These are phyloP conservation scores for Heliconius charithonia DNA, from an alignment of 2,888 invertebrate species.

Conservation along the genomic window DNA sequence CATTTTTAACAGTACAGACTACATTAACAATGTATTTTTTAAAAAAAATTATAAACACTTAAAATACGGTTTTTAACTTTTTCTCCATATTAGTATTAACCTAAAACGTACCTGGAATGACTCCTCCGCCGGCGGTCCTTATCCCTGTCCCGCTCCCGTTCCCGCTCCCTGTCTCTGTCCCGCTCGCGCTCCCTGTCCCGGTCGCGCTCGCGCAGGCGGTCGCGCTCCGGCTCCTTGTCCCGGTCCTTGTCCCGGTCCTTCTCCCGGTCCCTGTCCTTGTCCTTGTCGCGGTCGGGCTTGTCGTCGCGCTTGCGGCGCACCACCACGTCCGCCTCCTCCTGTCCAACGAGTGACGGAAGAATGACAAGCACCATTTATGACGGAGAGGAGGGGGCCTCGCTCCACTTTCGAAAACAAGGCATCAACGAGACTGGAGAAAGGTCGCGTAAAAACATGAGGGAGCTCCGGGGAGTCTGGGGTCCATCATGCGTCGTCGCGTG, in stretches of 20 bases:
- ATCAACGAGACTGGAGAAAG: too few species aligned
- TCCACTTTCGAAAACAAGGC: too few species aligned
- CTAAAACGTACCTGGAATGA: neutral
- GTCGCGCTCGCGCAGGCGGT: conserved; percentile 71
- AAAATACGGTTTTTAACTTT: too few species aligned
- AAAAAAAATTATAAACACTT: too few species aligned
- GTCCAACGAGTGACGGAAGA: conserved; percentile 51
- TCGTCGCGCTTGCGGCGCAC: conserved; percentile 77
- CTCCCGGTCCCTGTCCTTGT: conserved; percentile 74
- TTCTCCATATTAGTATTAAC: neutral
- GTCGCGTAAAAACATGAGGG: too few species aligned
- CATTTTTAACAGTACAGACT: too few species aligned
- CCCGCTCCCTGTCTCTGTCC: conserved; percentile 69
- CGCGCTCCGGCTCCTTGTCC: conserved; percentile 64
- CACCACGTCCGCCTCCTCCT: conserved; percentile 87
- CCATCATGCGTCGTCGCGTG: conserved; percentile 38
- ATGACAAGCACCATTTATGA: too few species aligned
- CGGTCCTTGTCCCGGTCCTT: conserved; percentile 50
- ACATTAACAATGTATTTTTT: too few species aligned
- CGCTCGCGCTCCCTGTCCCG: conserved; percentile 57
- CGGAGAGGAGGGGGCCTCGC: too few species aligned
- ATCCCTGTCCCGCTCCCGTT: conserved; percentile 62
- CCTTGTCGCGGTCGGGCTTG: conserved; percentile 53
- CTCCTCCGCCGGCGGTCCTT: conserved; percentile 68
- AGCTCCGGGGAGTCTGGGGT: too few species aligned